phyloP scores from a whole-genome alignment of 2,797 vertebrate species.

The Paramormyrops hopkinsi region DNA sequence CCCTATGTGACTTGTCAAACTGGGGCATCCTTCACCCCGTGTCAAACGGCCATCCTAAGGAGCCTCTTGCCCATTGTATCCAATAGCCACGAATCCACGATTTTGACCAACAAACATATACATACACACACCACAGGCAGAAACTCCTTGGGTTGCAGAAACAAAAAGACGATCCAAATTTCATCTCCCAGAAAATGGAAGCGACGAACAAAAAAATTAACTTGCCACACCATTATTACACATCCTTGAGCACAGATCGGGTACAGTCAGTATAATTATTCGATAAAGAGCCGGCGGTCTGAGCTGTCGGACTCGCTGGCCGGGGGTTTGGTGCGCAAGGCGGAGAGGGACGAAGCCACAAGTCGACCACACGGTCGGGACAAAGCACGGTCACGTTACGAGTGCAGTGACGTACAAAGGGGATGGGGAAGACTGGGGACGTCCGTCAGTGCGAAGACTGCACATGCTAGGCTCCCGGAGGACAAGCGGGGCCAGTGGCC shows the following conservation, averaged over 20 bases:
- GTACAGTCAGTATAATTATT: neutral
- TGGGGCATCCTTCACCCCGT: constrained; percentile 17
- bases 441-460: constrained; percentile 25
- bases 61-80: neutral
- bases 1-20: neutral
- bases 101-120: neutral
- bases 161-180: neutral
- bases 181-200: neutral
- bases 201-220: neutral
- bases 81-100: neutral
- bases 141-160: neutral
- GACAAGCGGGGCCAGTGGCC: neutral
- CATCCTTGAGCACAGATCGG: neutral
- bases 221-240: neutral
- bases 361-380: constrained; percentile 16
- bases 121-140: neutral
- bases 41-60: constrained; percentile 28
- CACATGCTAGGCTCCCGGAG: neutral
- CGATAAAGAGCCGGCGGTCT: neutral
- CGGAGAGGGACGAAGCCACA: constrained; percentile 17
- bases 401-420: constrained; percentile 23
- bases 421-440: constrained; percentile 27
- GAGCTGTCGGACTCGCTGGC: neutral
- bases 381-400: constrained; percentile 35
- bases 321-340: neutral